Conservation (phyloP, 2,888 invertebrate species). For the Apantesis nais region DNA sequence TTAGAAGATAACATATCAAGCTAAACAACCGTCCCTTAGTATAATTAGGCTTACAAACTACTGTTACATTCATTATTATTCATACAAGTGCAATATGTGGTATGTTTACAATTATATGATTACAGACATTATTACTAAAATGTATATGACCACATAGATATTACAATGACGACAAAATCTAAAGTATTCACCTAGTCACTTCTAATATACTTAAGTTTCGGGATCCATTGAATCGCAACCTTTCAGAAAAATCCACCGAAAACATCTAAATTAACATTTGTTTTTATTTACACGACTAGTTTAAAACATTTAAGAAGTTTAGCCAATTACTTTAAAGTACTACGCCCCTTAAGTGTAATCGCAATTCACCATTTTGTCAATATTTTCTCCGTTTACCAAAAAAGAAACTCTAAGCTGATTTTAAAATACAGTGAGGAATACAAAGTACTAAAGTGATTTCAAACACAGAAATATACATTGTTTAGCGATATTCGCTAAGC, state of each 20-base stretch:
- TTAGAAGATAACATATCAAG: background rate
- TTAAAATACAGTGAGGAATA: conserved; percentile 1
- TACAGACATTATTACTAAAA: background rate
- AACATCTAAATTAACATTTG: conserved; percentile 26
- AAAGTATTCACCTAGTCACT: background rate
- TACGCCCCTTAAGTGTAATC: conserved; percentile 17
- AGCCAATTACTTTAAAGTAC: conserved; percentile 27
- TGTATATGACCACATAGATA: background rate
- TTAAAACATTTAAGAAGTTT: conserved; percentile 20
- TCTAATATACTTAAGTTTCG: background rate
- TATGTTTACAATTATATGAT: background rate
- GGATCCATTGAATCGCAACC: background rate
- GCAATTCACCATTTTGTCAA: background rate
- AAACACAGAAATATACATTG: background rate
- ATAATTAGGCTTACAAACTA: conserved; percentile 7
- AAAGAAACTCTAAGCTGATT: background rate
- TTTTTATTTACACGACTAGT: conserved; percentile 31
- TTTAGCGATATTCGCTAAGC: background rate
- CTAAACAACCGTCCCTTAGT: background rate
- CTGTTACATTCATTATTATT: conserved; percentile 5
- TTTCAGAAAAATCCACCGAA: background rate
- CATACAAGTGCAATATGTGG: background rate
- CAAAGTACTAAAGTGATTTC: background rate
- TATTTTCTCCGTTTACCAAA: background rate
- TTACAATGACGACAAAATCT: background rate